A percentile compares a stretch with the other conserved stretches of the same genome.
phyloP scores from a whole-genome alignment of 1,140 invertebrate species.

The Drosophila ironensis region DNA sequence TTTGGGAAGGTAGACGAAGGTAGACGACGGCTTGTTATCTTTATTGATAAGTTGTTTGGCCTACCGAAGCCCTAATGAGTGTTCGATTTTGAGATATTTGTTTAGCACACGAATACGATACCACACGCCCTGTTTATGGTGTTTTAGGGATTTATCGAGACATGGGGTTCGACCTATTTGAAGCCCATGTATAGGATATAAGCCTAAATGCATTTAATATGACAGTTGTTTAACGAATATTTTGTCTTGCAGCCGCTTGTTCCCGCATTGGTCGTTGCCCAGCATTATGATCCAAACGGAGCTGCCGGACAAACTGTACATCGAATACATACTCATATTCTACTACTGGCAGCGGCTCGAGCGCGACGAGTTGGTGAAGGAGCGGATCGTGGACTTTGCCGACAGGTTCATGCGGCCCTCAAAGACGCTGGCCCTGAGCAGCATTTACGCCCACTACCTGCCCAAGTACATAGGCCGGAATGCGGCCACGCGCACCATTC shows the following conservation, averaged over 20 bases:
- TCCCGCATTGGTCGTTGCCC: constrained; percentile 52
- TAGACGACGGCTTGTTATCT: neutral
- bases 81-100: neutral
- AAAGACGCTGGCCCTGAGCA: constrained; percentile 24
- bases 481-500: constrained; percentile 55
- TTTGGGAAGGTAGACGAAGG: neutral
- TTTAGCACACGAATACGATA: neutral
- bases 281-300: constrained; percentile 44
- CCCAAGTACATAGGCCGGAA: constrained; percentile 37
- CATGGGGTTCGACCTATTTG: too few relatives aligned
- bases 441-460: constrained; percentile 43
- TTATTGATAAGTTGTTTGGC: neutral
- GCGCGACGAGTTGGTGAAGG: constrained; percentile 34
- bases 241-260: constrained; percentile 43
- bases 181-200: too few relatives aligned
- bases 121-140: too few relatives aligned
- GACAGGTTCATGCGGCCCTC: constrained; percentile 64
- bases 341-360: constrained; percentile 71
- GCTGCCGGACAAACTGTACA: constrained; percentile 63
- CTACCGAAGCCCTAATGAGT: neutral
- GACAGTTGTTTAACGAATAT: too few relatives aligned
- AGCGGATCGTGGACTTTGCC: constrained; percentile 62
- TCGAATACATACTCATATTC: constrained; percentile 69
- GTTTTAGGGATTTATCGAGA: too few relatives aligned
- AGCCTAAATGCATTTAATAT: too few relatives aligned